phyloP scores from a whole-genome alignment of 2,113 vertebrate genomes.

The Corythaeola cristata region DNA sequence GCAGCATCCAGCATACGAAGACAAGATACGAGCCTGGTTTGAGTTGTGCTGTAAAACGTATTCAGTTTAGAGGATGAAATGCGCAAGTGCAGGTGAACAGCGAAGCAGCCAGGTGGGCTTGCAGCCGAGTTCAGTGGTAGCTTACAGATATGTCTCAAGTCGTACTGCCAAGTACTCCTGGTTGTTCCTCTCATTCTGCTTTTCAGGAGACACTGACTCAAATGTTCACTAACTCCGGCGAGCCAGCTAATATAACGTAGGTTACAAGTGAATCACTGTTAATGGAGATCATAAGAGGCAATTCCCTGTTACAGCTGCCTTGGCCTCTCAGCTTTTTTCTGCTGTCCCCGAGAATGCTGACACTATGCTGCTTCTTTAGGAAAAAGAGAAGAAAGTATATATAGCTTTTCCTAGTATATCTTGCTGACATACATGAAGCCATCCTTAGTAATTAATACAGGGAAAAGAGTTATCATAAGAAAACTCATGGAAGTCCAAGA shows the following conservation, averaged over 20 bases:
- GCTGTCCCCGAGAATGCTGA: not conserved
- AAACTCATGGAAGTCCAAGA: not conserved
- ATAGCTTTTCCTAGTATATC: not conserved
- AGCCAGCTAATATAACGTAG: not conserved
- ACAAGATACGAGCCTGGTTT: fast-evolving
- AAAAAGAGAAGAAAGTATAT: not conserved
- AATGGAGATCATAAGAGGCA: not conserved
- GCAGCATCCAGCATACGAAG: fast-evolving
- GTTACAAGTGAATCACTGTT: fast-evolving
- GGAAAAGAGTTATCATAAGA: not conserved
- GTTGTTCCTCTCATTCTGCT: not conserved
- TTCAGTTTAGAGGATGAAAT: not conserved
- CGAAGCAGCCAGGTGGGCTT: not conserved
- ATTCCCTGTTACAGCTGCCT: not conserved
- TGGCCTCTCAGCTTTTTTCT: not conserved
- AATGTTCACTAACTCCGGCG: not conserved
- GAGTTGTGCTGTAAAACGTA: fast-evolving
- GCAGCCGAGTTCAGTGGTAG: not conserved
- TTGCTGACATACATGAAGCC: not conserved
- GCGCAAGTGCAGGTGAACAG: not conserved
- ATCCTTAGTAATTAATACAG: not conserved
- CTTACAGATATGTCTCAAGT: not conserved
- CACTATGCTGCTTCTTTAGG: not conserved
- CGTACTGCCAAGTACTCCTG: not conserved
- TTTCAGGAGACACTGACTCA: not conserved